Base-by-base conservation (phyloP, 2,888 invertebrate species). In the Cepaea hortensis region DNA sequence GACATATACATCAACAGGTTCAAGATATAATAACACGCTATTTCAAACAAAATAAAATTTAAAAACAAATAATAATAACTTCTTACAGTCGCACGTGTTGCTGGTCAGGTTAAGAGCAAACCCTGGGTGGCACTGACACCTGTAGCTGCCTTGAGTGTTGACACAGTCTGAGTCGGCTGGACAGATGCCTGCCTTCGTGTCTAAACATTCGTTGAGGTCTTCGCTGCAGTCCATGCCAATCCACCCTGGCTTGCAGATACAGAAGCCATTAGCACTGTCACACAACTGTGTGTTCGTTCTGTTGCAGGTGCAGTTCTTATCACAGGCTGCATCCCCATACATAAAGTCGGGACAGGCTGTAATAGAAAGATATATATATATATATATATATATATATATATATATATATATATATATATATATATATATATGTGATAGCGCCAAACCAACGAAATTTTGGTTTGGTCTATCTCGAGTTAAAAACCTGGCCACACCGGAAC, bases 151-250 rank as follows among this genome's bases (percentile, higher is more conserved):
- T n/a, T 0, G 18, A 20, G 75, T 73, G 20, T 84, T 84, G 35
- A 65, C 13, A 11, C 83, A 84, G 6, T 75, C 82, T 15, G 82
- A 82, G 72, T 82, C 73, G n/a, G 3, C 18, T 72, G 70, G 82
- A 55, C 82, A 82, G n/a, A 82, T 9, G 6, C 73, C 55, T 68
- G 48, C 20, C 7, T 13, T 72, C 35, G 82, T 50, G 15, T 70
- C 82, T 46, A 72, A 73, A 72, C 82, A 82, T 72, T 82, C 82
- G 73, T 82, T 72, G 50, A 82, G 68, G 46, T 82, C 82, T 5
- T 0, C 3, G 20, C 13, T 18, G n/a, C 82, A 82, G 46, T 82
- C 82, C 7, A 23, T n/a, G 18, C 48, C 55, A 3, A 70, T 50
- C 82, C 82, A 82, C 9, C 82, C 82, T 72, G 5, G 5, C 50